These are phyloP conservation scores for Ptilodon capucinus DNA, from an alignment of 2,888 invertebrate genomes.

Conservation along the genomic window DNA sequence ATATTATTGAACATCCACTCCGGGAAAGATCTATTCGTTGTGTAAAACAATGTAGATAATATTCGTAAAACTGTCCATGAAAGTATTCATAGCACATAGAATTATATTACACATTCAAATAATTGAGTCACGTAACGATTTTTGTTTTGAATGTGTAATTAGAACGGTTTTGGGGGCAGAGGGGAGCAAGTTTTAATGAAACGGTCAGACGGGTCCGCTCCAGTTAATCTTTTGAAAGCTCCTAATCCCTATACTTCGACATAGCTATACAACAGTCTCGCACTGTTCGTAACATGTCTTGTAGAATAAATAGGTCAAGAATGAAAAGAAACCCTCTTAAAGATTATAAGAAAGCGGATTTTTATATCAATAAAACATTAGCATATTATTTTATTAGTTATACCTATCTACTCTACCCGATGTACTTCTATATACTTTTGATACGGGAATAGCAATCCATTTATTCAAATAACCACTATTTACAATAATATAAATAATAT, in stretches of 20 bases:
- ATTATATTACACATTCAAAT: conserved; percentile 25
- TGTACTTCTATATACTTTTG: too few relatives aligned
- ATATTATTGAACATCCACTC: too few relatives aligned
- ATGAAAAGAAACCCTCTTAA: too few relatives aligned
- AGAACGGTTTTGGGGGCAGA: conserved; percentile 34
- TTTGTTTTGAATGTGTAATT: conserved; percentile 58
- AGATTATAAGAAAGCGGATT: too few relatives aligned
- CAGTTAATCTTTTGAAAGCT: conserved; percentile 70
- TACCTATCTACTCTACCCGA: too few relatives aligned
- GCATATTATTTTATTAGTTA: too few relatives aligned
- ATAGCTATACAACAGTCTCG: conserved; percentile 38
- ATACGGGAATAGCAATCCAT: too few relatives aligned
- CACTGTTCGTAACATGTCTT: conserved; percentile 38
- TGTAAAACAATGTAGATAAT: too few relatives aligned
- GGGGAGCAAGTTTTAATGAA: conserved; percentile 60
- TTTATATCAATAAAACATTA: too few relatives aligned
- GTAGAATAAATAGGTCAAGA: conserved; percentile 34
- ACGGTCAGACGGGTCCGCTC: conserved; percentile 55
- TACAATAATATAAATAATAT: too few relatives aligned
- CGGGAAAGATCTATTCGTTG: too few relatives aligned
- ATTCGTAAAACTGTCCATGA: conserved; percentile 3
- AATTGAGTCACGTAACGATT: conserved; percentile 52
- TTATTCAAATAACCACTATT: too few relatives aligned
- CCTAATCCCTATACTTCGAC: conserved; percentile 57
- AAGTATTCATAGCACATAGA: background rate